Percentiles rank a stretch among this genome's conserved stretches.
These are phyloP conservation scores for Amphipyra tragopoginis DNA, from an alignment of 2,888 invertebrate species.

Conservation along the genomic window DNA sequence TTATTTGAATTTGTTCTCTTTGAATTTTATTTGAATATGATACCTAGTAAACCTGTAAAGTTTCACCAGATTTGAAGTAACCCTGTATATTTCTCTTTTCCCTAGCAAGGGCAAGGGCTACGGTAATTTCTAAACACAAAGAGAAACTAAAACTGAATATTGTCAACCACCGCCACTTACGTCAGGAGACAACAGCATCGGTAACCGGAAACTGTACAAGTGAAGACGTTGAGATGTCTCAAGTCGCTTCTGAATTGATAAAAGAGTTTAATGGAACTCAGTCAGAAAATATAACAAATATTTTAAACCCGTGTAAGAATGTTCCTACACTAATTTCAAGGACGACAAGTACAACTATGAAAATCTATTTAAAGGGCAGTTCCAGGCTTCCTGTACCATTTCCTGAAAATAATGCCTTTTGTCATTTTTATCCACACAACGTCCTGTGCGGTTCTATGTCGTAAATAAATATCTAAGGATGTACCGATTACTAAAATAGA, in stretches of 20 bases:
- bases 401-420: conserved; percentile 75
- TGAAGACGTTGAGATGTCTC: conserved; percentile 29
- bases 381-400: conserved; percentile 70
- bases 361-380: conserved; percentile 68
- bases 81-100: conserved; percentile 14
- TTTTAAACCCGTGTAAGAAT: neutral
- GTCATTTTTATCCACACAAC: conserved; percentile 71
- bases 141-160: conserved; percentile 6
- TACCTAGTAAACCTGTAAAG: too few species aligned
- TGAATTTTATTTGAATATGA: too few species aligned
- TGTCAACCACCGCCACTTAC: neutral
- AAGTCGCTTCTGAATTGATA: conserved; percentile 60
- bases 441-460: conserved; percentile 68
- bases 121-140: neutral
- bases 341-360: conserved; percentile 51
- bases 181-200: conserved; percentile 1
- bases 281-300: conserved; percentile 1
- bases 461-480: conserved; percentile 3
- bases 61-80: too few species aligned
- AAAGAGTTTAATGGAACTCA: conserved; percentile 53
- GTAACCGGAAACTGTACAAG: conserved; percentile 1
- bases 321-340: neutral
- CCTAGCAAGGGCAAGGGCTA: conserved; percentile 17
- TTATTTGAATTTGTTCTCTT: too few species aligned
- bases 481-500: too few species aligned